Evolutionary conservation across 2,888 invertebrate genomes (phyloP), one percentile per base, ranked within the genome.

Genomic region (Halictus quadricinctus): DNA sequence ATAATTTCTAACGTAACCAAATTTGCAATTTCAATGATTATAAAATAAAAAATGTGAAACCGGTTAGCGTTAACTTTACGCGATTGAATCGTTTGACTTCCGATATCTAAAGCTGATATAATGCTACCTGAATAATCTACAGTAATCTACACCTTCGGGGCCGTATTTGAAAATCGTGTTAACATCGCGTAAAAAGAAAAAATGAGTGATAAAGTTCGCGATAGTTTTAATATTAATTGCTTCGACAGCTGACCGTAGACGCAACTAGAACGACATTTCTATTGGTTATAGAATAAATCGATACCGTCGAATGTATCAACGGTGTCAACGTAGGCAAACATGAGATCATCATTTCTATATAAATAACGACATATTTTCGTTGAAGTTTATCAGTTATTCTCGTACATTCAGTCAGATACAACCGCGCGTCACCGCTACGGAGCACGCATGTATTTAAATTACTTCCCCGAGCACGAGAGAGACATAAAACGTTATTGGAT

Each of bases 261-360:
- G 6, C 36, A 54, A 29, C 15, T n/a, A 66, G n/a, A 6, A 41
- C 50, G 4, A 43, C 46, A 58, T 46, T 73, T 69, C 75, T 50
- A 10, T 72, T 36, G 4, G 76, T 76, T 76, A 50, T 36, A 25
- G 29, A 18, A 58, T 12, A 8, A 21, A 69, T 58, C 69, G 64
- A 78, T 77, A 81, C 6, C 36, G 48, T 72, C 46, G 15, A 74
- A 72, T 74, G 18, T 66, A 78, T 79, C 85, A 58, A 80, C 74
- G 69, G 79, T 77, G 81, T 86, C 41, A 74, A 41, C 48, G 58
- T 29, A 50, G 76, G 54, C 66, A 58, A 82, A 36, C 25, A 81
- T 84, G 86, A 89, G 84, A 78, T 89, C 85, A 87, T 86, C 82
- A 64, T 72, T 73, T 64, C 50, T 78, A 58, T 83, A 76, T 80